Conservation (phyloP, 2,888 invertebrate species). For the Toxonevra muliebris region DNA sequence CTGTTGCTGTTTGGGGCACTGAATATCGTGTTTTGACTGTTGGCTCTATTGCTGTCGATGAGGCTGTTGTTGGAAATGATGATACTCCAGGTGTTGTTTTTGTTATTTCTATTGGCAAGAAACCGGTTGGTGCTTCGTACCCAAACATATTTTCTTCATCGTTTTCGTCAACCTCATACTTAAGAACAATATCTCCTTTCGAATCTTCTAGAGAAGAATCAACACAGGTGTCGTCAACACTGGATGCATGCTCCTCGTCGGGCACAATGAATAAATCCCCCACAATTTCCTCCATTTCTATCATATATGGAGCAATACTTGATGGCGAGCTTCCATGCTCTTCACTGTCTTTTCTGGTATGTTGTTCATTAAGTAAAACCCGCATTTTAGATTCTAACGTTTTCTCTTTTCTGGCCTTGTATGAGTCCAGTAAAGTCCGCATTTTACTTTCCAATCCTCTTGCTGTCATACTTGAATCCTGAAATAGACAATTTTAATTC, state of each 20-base stretch:
- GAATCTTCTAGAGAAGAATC: too few species aligned
- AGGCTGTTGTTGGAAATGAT: not conserved
- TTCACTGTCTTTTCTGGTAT: too few species aligned
- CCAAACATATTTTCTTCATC: not conserved
- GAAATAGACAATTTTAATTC: not conserved
- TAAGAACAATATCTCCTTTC: too few species aligned
- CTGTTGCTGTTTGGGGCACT: not conserved
- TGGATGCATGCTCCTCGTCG: not conserved
- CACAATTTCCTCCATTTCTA: conserved; percentile 8
- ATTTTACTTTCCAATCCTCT: conserved; percentile 13
- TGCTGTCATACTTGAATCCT: conserved; percentile 3
- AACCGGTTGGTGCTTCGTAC: not conserved
- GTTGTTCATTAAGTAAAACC: too few species aligned
- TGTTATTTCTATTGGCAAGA: not conserved
- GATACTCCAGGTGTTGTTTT: not conserved
- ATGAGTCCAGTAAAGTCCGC: conserved; percentile 3
- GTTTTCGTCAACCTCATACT: too few species aligned
- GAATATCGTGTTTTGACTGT: not conserved
- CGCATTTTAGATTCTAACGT: not conserved
- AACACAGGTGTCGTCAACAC: too few species aligned
- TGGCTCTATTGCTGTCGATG: not conserved
- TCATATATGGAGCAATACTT: conserved; percentile 1
- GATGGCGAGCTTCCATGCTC: not conserved
- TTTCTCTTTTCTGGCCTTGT: conserved; percentile 4
- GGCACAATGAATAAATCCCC: not conserved